A percentile compares a stretch with the other conserved stretches of the same genome.
phyloP scores from a whole-genome alignment of 2,797 vertebrate species.

The Microctenopoma lineatum region DNA sequence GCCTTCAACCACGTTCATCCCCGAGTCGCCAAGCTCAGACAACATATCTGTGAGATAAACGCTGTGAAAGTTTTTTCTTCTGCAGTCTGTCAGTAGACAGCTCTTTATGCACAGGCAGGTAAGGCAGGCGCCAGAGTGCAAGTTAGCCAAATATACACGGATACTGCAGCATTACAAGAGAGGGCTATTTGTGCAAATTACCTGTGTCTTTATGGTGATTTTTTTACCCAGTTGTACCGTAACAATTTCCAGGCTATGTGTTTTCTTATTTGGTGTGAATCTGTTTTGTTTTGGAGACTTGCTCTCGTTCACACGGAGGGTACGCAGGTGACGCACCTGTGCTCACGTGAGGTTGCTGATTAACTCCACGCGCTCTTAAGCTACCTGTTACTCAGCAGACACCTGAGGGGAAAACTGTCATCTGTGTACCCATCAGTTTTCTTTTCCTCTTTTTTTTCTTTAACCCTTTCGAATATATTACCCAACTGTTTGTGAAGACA shows the following conservation, averaged over 20 bases:
- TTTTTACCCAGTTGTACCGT: background rate
- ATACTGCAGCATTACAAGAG: conserved; percentile 31
- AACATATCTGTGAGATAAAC: conserved; percentile 50
- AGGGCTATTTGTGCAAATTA: conserved; percentile 32
- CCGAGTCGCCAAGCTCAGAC: conserved; percentile 40
- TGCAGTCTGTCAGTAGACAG: conserved; percentile 77
- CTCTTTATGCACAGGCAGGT: conserved; percentile 84
- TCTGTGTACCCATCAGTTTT: background rate
- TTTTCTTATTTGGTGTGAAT: background rate
- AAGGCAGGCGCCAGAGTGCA: conserved; percentile 63
- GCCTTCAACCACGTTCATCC: conserved; percentile 32
- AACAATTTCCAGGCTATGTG: conserved; percentile 13
- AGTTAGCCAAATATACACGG: conserved; percentile 43
- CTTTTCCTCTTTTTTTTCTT: no score
- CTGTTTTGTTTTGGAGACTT: conserved; percentile 57
- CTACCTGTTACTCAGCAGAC: conserved; percentile 61
- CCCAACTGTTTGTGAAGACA: background rate
- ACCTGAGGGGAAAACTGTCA: conserved; percentile 26
- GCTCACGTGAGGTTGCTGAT: conserved; percentile 78
- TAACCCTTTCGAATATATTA: conserved; percentile 21
- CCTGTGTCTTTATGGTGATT: conserved; percentile 4
- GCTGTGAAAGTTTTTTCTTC: conserved; percentile 80
- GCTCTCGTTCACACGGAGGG: conserved; percentile 67
- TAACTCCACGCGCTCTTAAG: conserved; percentile 63
- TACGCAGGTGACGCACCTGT: conserved; percentile 84